Percentiles rank a stretch among this genome's conserved stretches.
phyloP scores from a whole-genome alignment of 2,888 invertebrate species.

The Dasypogon diadema region DNA sequence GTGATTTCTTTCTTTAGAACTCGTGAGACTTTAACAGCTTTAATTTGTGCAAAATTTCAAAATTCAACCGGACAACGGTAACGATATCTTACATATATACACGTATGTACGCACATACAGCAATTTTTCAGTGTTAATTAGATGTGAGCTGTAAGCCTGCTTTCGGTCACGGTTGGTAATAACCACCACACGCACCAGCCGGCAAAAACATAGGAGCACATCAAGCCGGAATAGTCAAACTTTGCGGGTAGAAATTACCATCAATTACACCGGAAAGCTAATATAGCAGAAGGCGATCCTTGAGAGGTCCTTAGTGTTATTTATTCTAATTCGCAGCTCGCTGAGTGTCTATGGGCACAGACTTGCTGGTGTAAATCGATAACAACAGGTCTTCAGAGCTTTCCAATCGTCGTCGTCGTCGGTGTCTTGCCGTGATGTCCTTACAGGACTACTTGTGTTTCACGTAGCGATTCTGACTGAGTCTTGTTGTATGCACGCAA shows the following conservation, averaged over 20 bases:
- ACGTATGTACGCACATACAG: neutral
- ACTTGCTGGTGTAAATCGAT: slow-evolving; percentile 50
- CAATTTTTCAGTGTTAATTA: slow-evolving; percentile 1
- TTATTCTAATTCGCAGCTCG: neutral
- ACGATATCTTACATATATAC: neutral
- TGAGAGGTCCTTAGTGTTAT: slow-evolving; percentile 5
- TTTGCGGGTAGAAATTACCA: neutral
- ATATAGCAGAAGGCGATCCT: neutral
- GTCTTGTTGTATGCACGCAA: slow-evolving; percentile 6
- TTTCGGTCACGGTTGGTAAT: neutral
- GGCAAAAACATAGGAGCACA: neutral
- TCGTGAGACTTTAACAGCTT: neutral
- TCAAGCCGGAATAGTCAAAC: neutral
- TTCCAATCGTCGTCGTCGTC: slow-evolving; percentile 14
- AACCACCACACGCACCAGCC: slow-evolving; percentile 1
- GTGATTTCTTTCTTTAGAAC: neutral
- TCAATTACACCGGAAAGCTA: neutral
- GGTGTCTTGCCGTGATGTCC: slow-evolving; percentile 17
- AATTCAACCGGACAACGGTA: neutral
- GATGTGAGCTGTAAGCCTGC: slow-evolving; percentile 5
- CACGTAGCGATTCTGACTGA: neutral
- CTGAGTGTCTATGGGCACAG: slow-evolving; percentile 15
- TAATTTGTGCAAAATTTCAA: neutral
- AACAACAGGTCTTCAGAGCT: slow-evolving; percentile 51
- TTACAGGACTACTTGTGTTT: neutral